Percentiles rank a stretch among this genome's conserved stretches.
phyloP scores from a whole-genome alignment of 1,140 invertebrate genomes.

The Amyelois transitella region DNA sequence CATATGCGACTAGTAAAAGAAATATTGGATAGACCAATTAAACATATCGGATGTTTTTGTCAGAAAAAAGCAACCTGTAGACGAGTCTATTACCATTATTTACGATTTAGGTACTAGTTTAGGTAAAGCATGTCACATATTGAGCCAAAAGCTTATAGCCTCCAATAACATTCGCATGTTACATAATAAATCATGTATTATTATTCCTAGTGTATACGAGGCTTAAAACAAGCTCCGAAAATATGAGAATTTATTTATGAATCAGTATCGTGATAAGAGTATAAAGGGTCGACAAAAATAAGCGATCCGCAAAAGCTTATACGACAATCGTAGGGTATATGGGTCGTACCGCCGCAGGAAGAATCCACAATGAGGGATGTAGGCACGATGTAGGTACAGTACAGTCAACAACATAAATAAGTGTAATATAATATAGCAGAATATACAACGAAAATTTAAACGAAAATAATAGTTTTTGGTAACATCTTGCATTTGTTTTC shows the following conservation, averaged over 20 bases:
- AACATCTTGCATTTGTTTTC: no score
- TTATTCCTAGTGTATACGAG: not conserved
- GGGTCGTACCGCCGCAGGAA: not conserved
- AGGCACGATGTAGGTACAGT: not conserved
- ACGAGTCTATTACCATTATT: no score
- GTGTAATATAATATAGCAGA: no score
- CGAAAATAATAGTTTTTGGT: no score
- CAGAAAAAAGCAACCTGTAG: no score
- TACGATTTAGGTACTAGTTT: no score
- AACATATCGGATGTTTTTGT: no score
- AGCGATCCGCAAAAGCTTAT: constrained; percentile 7
- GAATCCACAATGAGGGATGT: constrained; percentile 4
- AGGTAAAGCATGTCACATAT: no score
- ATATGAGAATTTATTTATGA: constrained; percentile 14
- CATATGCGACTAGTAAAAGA: no score
- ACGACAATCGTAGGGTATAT: not conserved
- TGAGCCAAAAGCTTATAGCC: no score
- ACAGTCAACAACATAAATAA: no score
- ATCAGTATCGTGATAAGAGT: constrained; percentile 8
- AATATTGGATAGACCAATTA: not conserved
- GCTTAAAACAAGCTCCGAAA: not conserved
- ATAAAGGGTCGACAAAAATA: constrained; percentile 17
- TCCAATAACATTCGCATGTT: not conserved
- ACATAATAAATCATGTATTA: not conserved
- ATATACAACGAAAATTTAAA: no score